A percentile compares a stretch with the other conserved stretches of the same genome.
Conservation (phyloP, 1,140 invertebrate species). For the Brachionus koreanus region DNA sequence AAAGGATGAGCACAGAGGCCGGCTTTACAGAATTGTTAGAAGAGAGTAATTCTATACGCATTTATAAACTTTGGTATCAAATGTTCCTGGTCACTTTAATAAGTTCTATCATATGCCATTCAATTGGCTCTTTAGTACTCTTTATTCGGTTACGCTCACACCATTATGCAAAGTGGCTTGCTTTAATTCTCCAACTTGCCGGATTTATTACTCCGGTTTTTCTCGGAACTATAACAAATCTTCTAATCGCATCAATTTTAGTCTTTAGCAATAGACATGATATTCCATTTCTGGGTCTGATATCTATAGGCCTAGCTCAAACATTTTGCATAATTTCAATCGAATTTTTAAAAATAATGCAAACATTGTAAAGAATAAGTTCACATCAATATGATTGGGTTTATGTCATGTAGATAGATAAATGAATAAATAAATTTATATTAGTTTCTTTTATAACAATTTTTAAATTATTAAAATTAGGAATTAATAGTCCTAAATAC, state of each 20-base stretch:
- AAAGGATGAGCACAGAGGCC: not conserved
- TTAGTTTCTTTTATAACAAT: not conserved
- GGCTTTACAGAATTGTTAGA: not conserved
- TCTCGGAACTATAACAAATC: slow-evolving; percentile 15
- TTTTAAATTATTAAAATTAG: not conserved
- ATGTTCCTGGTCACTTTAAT: slow-evolving; percentile 31
- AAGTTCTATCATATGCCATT: slow-evolving; percentile 31
- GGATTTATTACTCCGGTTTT: slow-evolving; percentile 34
- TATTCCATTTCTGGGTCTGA: not conserved
- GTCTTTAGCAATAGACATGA: slow-evolving; percentile 18
- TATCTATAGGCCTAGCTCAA: slow-evolving; percentile 9
- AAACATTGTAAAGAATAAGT: not conserved
- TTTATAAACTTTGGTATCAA: slow-evolving; percentile 21
- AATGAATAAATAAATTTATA: not conserved
- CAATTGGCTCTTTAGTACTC: slow-evolving; percentile 19
- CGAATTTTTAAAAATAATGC: slow-evolving; percentile 39
- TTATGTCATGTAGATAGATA: not conserved
- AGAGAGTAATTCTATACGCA: not conserved
- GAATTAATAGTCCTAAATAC: not conserved
- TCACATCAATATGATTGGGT: not conserved
- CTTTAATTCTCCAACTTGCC: slow-evolving; percentile 2
- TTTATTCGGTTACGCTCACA: slow-evolving; percentile 22
- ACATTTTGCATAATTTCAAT: slow-evolving; percentile 27
- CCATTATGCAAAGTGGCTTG: slow-evolving; percentile 41
- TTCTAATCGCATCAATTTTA: slow-evolving; percentile 19